Conservation (phyloP, 2,888 invertebrate genomes). For the Dryobotodes eremita region DNA sequence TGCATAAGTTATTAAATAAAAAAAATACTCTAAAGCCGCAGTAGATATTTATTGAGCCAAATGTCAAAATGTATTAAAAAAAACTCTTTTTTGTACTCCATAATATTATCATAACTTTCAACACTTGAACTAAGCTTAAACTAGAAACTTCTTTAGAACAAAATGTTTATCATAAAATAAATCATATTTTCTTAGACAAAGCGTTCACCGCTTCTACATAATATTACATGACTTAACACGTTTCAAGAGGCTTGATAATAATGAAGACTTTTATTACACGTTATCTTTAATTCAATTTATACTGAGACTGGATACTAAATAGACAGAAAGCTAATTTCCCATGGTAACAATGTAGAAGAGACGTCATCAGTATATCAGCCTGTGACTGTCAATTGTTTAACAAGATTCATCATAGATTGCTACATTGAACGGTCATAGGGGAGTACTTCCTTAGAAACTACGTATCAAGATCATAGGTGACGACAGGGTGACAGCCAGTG, state of each 20-base stretch:
- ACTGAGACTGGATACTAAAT: background rate
- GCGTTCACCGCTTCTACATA: background rate
- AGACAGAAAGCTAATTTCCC: background rate
- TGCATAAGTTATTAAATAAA: background rate
- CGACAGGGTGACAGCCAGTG: conserved; percentile 12
- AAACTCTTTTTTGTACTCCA: background rate
- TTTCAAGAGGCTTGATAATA: background rate
- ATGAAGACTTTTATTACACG: background rate
- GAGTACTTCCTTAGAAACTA: conserved; percentile 19
- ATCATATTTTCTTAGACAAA: conserved; percentile 5
- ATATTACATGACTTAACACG: background rate
- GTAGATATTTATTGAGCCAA: background rate
- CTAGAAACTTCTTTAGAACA: background rate
- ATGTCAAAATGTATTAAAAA: background rate
- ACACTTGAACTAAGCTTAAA: background rate
- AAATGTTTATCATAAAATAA: background rate
- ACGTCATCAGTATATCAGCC: conserved; percentile 12
- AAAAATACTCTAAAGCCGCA: background rate
- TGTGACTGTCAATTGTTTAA: conserved; percentile 22
- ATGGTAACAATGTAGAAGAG: background rate
- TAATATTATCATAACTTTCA: background rate
- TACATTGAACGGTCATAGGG: conserved; percentile 2
- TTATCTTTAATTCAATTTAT: background rate
- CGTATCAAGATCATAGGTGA: conserved; percentile 27
- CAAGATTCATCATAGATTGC: conserved; percentile 19